Evolutionary conservation across 1,140 invertebrate genomes (phyloP).

Genomic region (Atta colombica): DNA sequence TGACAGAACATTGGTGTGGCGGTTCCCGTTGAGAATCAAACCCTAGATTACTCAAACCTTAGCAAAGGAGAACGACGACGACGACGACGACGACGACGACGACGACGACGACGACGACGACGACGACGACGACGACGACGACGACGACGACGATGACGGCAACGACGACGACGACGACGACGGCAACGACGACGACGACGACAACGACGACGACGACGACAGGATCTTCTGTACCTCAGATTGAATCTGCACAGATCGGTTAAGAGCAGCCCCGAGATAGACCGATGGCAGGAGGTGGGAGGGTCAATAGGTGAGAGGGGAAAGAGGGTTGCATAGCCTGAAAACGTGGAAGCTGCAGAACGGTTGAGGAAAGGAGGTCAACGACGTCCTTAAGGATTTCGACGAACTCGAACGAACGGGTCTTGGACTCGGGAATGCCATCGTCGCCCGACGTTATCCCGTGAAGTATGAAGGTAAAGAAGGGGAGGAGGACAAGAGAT

Average conservation of each 20-base stretch:
- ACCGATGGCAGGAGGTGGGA: conserved; percentile 27
- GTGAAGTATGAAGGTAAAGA: conserved; percentile 66
- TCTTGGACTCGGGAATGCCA: conserved; percentile 74
- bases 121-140: conserved; percentile 50
- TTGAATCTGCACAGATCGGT: conserved; percentile 80
- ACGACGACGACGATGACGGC: too few relatives aligned
- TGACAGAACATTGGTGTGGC: conserved; percentile 45
- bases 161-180: conserved; percentile 23
- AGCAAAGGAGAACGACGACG: conserved; percentile 27
- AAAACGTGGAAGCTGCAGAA: conserved; percentile 71
- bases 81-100: conserved; percentile 57
- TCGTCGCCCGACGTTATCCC: conserved; percentile 79
- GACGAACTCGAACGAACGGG: conserved; percentile 80
- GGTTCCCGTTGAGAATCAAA: conserved; percentile 45
- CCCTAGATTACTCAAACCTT: conserved; percentile 36
- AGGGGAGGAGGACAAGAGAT: conserved; percentile 32
- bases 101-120: conserved; percentile 38
- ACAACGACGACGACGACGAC: conserved; percentile 67
- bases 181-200: conserved; percentile 53
- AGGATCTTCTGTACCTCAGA: conserved; percentile 73
- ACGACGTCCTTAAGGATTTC: conserved; percentile 84
- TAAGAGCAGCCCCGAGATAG: conserved; percentile 68
- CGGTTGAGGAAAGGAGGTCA: conserved; percentile 80
- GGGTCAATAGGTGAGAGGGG: background rate
- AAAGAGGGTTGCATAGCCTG: conserved; percentile 27